phyloP scores from a whole-genome alignment of 1,140 invertebrate genomes.

The Calliphora vicina region DNA sequence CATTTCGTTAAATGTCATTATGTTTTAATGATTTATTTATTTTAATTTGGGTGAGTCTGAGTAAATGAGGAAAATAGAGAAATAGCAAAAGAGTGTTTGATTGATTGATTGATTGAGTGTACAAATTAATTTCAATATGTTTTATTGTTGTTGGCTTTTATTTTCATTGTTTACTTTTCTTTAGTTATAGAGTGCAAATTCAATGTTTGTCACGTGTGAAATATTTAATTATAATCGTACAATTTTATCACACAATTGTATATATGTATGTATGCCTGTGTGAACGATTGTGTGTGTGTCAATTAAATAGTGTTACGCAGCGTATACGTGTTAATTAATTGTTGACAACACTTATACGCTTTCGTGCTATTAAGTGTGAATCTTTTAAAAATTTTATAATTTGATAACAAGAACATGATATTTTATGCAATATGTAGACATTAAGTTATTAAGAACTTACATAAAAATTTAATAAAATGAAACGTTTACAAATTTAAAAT shows the following conservation, averaged over 20 bases:
- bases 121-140: not conserved
- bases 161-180: not conserved
- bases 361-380: no score
- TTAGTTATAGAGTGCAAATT: not conserved
- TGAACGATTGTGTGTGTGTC: not conserved
- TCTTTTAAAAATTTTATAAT: no score
- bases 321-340: not conserved
- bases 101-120: not conserved
- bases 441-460: no score
- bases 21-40: conserved; percentile 7
- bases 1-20: not conserved
- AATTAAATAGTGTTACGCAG: not conserved
- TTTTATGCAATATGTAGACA: no score
- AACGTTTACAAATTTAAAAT: no score
- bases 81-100: not conserved
- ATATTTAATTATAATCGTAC: not conserved
- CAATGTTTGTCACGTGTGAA: not conserved
- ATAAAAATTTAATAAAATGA: no score
- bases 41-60: not conserved
- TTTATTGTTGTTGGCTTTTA: not conserved
- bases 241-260: not conserved
- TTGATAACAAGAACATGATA: no score
- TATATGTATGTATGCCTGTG: not conserved
- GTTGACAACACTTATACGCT: not conserved
- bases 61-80: not conserved